Conservation (phyloP, 2,888 invertebrate species). For the Frankliniella intonsa region DNA sequence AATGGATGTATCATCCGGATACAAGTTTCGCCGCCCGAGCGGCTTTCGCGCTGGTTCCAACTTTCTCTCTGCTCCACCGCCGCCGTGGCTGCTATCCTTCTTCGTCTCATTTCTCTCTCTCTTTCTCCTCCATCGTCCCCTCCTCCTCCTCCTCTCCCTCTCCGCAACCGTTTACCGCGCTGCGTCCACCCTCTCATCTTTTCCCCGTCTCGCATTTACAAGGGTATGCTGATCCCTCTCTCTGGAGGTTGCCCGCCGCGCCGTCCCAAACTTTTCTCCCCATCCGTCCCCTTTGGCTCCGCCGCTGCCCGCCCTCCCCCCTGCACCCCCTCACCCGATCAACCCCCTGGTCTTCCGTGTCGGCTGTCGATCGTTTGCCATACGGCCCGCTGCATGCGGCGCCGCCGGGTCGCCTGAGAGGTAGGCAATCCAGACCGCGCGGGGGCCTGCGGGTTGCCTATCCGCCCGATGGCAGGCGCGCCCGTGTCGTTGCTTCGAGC, state of each 20-base stretch:
- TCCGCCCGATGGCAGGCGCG: not conserved
- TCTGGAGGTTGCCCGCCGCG: not conserved
- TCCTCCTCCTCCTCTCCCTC: not conserved
- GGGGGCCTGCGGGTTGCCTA: not conserved
- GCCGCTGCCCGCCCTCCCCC: not conserved
- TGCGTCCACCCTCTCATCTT: conserved; percentile 1
- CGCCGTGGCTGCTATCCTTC: not conserved
- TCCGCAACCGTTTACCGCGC: not conserved
- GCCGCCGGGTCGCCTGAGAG: not conserved
- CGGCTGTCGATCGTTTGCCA: not conserved
- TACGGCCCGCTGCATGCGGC: too few species aligned
- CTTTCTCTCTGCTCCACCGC: not conserved
- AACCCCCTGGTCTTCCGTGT: not conserved
- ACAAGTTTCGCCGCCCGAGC: not conserved
- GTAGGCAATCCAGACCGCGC: not conserved
- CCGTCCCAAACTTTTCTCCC: not conserved
- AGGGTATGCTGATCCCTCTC: not conserved
- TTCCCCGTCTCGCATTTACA: not conserved
- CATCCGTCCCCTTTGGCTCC: not conserved
- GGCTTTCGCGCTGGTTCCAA: not conserved
- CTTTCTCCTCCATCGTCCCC: not conserved
- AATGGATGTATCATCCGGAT: conserved; percentile 21
- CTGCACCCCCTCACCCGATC: not conserved
- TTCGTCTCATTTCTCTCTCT: not conserved
- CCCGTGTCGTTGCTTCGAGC: too few species aligned